Evolutionary conservation across 1,140 invertebrate genomes (phyloP).

Genomic region (Ptiloglossa arizonensis): DNA sequence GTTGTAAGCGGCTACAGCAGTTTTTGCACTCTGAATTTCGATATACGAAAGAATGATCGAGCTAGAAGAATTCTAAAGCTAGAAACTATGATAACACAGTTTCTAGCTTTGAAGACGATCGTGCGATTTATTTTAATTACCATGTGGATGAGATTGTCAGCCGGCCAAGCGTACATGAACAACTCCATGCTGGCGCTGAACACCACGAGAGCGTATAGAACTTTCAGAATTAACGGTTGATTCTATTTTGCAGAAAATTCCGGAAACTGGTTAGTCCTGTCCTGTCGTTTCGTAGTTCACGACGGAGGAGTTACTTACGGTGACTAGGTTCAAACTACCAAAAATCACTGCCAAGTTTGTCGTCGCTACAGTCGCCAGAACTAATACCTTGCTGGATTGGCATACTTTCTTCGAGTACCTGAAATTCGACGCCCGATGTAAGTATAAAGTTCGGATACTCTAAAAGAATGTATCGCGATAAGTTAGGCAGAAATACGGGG

Average conservation of each 20-base stretch:
- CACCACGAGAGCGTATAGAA: slow-evolving; percentile 48
- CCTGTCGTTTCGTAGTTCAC: background rate
- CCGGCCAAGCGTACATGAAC: slow-evolving; percentile 60
- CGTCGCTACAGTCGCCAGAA: slow-evolving; percentile 50
- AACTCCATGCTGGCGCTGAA: slow-evolving; percentile 55
- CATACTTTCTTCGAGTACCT: slow-evolving; percentile 51
- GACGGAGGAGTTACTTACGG: slow-evolving; percentile 46
- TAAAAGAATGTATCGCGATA: too few relatives aligned
- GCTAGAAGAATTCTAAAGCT: too few relatives aligned
- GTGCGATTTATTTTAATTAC: slow-evolving; percentile 5
- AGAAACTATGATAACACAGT: too few relatives aligned
- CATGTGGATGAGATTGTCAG: slow-evolving; percentile 46
- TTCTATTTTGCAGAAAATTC: slow-evolving; percentile 29
- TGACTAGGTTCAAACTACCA: slow-evolving; percentile 63
- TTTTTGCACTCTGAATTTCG: background rate
- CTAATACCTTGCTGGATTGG: slow-evolving; percentile 16
- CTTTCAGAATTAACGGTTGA: slow-evolving; percentile 54
- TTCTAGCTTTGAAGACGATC: background rate
- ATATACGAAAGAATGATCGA: background rate
- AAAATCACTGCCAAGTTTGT: slow-evolving; percentile 50
- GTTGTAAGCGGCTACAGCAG: background rate
- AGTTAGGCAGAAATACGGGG: too few relatives aligned
- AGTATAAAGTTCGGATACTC: background rate
- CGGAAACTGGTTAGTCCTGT: background rate
- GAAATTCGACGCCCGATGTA: background rate